Conservation (phyloP, 2,888 invertebrate genomes). For the Ischnura elegans region DNA sequence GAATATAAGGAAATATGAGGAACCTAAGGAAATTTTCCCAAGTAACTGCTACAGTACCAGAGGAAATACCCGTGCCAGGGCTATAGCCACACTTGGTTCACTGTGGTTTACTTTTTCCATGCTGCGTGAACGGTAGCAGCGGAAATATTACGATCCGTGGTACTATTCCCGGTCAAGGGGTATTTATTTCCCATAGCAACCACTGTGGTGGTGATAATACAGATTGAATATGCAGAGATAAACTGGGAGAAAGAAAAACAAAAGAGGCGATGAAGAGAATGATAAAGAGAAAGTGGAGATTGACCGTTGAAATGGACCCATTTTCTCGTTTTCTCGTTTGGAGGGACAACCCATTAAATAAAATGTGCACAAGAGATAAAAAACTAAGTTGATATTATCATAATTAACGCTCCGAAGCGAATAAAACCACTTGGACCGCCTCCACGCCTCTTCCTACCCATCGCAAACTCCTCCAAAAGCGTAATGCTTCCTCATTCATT, state of each 20-base stretch:
- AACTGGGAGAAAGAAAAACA: background rate
- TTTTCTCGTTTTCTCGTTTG: background rate
- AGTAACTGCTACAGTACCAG: too few relatives aligned
- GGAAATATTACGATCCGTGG: too few relatives aligned
- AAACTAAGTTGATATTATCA: background rate
- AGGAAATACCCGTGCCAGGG: too few relatives aligned
- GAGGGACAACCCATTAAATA: too few relatives aligned
- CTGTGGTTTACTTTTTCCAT: too few relatives aligned
- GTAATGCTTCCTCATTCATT: background rate
- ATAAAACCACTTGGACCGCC: background rate
- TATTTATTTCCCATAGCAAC: too few relatives aligned
- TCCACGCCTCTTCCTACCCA: background rate
- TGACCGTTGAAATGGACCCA: background rate
- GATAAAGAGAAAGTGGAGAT: background rate
- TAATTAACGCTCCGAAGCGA: background rate
- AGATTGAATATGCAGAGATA: background rate
- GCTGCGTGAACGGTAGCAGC: too few relatives aligned
- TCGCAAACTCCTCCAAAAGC: background rate
- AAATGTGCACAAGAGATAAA: background rate
- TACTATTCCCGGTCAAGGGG: too few relatives aligned
- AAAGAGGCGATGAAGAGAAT: background rate
- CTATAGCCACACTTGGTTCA: too few relatives aligned
- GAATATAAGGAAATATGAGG: too few relatives aligned
- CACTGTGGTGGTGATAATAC: too few relatives aligned
- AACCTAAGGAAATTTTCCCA: too few relatives aligned